These are phyloP conservation scores for Drosophila pegasa DNA, from an alignment of 2,888 invertebrate species.

Conservation along the genomic window DNA sequence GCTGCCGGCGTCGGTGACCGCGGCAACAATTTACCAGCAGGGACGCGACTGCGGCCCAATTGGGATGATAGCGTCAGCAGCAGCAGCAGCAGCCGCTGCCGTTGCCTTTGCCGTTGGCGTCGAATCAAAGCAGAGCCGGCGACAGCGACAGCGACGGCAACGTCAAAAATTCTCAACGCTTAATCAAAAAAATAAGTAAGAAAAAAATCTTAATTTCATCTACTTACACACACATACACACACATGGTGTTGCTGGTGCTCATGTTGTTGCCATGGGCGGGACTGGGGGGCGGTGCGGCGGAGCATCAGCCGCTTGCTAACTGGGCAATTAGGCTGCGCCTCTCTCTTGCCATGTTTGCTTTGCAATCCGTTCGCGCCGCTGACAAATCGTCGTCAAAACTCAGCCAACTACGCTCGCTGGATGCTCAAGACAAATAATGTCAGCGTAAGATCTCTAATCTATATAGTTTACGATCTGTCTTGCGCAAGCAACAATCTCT, in stretches of 20 bases:
- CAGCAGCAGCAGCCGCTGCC: conserved; percentile 13
- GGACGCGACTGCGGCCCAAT: conserved; percentile 39
- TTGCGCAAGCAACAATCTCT: background rate
- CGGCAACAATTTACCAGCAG: conserved; percentile 43
- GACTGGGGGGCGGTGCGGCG: conserved; percentile 37
- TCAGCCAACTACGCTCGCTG: conserved; percentile 31
- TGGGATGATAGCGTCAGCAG: conserved; percentile 51
- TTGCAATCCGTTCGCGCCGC: conserved; percentile 69
- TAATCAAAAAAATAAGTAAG: conserved; percentile 61
- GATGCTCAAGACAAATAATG: conserved; percentile 4
- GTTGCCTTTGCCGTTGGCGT: conserved; percentile 10
- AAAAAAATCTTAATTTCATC: conserved; percentile 70
- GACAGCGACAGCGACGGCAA: conserved; percentile 40
- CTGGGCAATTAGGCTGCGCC: conserved; percentile 75
- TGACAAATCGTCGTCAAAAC: conserved; percentile 41
- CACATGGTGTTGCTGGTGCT: conserved; percentile 11
- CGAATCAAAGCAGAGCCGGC: conserved; percentile 22
- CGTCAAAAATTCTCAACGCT: conserved; percentile 75
- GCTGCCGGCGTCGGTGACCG: conserved; percentile 32
- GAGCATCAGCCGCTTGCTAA: conserved; percentile 62
- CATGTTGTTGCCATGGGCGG: conserved; percentile 36
- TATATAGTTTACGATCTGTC: background rate
- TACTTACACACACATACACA: conserved; percentile 67
- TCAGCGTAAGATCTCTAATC: background rate
- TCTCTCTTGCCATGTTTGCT: conserved; percentile 62